Conservation (phyloP, 2,797 vertebrate species). For the Clangula hyemalis region DNA sequence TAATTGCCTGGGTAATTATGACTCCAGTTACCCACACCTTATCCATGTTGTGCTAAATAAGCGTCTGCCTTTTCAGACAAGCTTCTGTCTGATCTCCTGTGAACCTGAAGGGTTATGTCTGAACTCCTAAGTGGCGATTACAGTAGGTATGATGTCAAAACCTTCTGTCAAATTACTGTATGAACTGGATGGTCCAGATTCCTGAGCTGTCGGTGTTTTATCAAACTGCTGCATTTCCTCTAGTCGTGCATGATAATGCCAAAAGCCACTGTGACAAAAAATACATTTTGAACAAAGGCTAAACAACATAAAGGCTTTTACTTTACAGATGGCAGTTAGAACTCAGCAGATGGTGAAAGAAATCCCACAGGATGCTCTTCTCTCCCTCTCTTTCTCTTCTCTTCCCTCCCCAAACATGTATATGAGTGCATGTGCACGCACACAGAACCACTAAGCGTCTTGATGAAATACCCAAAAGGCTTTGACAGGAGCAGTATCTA, state of each 20-base stretch:
- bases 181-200: background rate
- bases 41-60: background rate
- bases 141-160: background rate
- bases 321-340: slow-evolving; percentile 64
- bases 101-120: background rate
- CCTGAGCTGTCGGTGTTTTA: slow-evolving; percentile 27
- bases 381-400: background rate
- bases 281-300: slow-evolving; percentile 63
- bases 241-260: slow-evolving; percentile 13
- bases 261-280: slow-evolving; percentile 58
- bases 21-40: background rate
- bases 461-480: background rate
- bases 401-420: background rate
- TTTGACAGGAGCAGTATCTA: background rate
- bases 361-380: slow-evolving; percentile 63
- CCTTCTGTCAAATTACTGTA: slow-evolving; percentile 7
- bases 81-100: background rate
- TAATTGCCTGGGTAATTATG: background rate
- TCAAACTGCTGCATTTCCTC: slow-evolving; percentile 38
- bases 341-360: slow-evolving; percentile 63
- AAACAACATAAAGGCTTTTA: slow-evolving; percentile 38
- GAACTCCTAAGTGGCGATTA: background rate
- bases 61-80: background rate
- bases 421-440: background rate
- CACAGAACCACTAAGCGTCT: slow-evolving; percentile 11